Evolutionary conservation across 2,888 invertebrate genomes (phyloP).

Genomic region (Heliconius ethilla): DNA sequence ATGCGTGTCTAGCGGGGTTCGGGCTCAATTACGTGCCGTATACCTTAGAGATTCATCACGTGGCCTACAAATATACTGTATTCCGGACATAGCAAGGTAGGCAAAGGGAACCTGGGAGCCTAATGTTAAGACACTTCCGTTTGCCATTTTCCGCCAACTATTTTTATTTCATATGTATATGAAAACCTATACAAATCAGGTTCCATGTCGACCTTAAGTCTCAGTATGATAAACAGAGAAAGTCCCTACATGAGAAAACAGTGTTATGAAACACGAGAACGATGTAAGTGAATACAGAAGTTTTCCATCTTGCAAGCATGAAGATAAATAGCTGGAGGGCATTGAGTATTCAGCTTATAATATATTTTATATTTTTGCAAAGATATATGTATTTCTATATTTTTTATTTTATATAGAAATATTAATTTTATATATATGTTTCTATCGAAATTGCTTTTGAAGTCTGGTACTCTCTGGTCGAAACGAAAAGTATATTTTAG

Average conservation of each 20-base stretch:
- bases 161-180: conserved; percentile 24
- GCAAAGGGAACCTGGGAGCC: too few species aligned
- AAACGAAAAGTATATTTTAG: neutral
- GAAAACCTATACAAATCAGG: conserved; percentile 38
- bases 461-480: too few species aligned
- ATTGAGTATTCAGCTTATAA: conserved; percentile 8
- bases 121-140: too few species aligned
- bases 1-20: conserved; percentile 65
- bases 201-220: conserved; percentile 33
- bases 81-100: too few species aligned
- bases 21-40: conserved; percentile 63
- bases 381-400: neutral
- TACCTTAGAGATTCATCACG: conserved; percentile 55
- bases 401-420: neutral
- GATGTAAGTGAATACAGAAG: conserved; percentile 36
- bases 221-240: conserved; percentile 34
- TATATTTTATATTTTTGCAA: neutral
- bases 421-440: too few species aligned
- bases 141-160: neutral
- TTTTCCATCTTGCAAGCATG: conserved; percentile 36
- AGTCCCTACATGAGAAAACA: conserved; percentile 31
- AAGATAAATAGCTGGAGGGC: conserved; percentile 19
- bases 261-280: conserved; percentile 38
- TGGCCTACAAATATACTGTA: conserved; percentile 10
- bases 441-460: too few species aligned